Conservation (phyloP, 2,888 invertebrate species). For the Noctua janthina region DNA sequence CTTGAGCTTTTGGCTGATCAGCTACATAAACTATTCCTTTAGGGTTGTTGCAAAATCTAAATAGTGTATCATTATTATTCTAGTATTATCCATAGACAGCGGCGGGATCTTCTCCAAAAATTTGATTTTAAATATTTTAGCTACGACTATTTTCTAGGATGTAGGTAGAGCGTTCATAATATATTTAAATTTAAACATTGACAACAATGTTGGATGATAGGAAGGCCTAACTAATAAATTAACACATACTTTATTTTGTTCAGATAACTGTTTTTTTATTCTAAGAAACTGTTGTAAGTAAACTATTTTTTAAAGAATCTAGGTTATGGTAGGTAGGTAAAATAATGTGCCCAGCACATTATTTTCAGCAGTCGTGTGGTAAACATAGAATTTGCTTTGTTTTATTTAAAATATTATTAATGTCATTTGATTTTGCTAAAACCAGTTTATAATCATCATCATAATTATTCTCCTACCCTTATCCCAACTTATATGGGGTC, state of each 20-base stretch:
- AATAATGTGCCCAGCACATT: background rate
- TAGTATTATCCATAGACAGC: background rate
- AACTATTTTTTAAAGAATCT: background rate
- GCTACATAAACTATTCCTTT: background rate
- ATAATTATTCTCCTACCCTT: no score
- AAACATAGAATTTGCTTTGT: background rate
- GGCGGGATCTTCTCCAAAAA: background rate
- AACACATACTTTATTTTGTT: background rate
- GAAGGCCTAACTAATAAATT: background rate
- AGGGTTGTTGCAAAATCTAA: background rate
- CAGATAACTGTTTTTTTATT: background rate
- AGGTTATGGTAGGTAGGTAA: background rate
- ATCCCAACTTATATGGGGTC: no score
- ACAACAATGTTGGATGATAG: background rate
- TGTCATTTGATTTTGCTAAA: background rate
- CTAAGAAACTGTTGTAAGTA: background rate
- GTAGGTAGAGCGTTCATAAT: background rate
- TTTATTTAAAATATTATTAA: slow-evolving; percentile 1
- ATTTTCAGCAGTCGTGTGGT: background rate
- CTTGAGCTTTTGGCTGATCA: background rate
- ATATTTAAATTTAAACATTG: background rate
- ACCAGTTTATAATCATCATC: background rate
- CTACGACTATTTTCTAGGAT: background rate
- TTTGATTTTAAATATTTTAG: background rate
- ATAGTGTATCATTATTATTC: background rate